phyloP scores from a whole-genome alignment of 2,113 vertebrate species.

The Ochotona princeps region DNA sequence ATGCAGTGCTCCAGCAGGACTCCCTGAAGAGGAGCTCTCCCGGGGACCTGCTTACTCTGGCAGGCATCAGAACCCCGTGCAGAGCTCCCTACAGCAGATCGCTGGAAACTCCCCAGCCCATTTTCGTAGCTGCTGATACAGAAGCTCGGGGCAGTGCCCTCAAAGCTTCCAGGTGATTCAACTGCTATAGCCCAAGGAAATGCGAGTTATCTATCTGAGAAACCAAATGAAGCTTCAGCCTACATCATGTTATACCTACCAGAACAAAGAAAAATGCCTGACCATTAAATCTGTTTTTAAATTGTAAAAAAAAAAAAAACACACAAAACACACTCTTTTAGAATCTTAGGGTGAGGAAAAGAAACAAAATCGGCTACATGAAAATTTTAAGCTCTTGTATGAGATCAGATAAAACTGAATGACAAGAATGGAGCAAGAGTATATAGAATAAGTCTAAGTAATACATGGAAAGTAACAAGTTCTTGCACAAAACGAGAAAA shows the following conservation, averaged over 20 bases:
- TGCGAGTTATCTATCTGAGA: not conserved
- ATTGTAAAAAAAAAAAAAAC: not conserved
- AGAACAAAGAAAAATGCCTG: not conserved
- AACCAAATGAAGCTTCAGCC: not conserved
- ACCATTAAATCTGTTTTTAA: not conserved
- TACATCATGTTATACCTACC: not conserved
- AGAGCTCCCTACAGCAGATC: not conserved
- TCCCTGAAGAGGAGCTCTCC: not conserved
- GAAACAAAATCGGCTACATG: not conserved
- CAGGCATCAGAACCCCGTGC: not conserved
- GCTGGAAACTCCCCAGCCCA: not conserved
- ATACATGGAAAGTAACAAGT: slow-evolving; percentile 15
- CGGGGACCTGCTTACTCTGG: not conserved
- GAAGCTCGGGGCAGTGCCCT: not conserved
- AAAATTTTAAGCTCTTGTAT: not conserved
- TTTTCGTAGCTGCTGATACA: not conserved
- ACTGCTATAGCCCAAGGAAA: not conserved
- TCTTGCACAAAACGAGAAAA: slow-evolving; percentile 35
- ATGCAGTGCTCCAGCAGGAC: not conserved
- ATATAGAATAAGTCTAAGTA: not conserved
- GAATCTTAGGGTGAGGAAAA: not conserved
- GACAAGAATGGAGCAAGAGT: not conserved
- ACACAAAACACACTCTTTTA: not conserved
- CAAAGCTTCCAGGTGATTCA: not conserved
- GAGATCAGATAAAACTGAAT: not conserved